Evolutionary conservation across 2,113 vertebrate genomes (phyloP).

Genomic region (Bolborhynchus lineola): DNA sequence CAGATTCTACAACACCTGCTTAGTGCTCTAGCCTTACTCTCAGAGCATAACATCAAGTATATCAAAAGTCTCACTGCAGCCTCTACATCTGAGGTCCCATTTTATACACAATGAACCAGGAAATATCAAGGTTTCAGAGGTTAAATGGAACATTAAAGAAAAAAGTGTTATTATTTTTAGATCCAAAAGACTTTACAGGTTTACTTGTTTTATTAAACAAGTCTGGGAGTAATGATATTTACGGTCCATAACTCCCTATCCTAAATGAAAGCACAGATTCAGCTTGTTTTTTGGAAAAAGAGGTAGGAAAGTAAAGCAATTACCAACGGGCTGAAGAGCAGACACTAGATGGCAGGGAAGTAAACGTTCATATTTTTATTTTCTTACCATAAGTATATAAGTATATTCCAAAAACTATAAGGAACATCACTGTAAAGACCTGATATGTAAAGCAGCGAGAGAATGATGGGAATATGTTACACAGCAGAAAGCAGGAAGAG

Average conservation of each 20-base stretch:
- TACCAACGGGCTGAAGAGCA: not conserved
- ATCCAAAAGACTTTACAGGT: not conserved
- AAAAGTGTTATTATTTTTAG: not conserved
- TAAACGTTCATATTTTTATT: not conserved
- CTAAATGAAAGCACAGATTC: not conserved
- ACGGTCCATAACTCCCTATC: not conserved
- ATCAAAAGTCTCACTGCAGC: not conserved
- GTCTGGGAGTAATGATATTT: not conserved
- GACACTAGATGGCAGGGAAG: not conserved
- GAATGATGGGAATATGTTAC: accelerated
- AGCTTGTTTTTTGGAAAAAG: not conserved
- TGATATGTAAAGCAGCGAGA: not conserved
- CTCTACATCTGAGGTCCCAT: not conserved
- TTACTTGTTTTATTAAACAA: not conserved
- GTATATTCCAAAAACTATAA: not conserved
- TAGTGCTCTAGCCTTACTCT: not conserved
- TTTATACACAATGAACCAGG: not conserved
- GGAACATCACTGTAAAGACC: not conserved
- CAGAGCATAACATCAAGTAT: not conserved
- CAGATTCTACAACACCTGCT: not conserved
- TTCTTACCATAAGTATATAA: not conserved
- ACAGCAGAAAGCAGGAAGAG: not conserved
- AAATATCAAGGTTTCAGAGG: not conserved
- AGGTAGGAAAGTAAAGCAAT: not conserved
- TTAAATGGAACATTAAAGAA: not conserved